Evolutionary conservation across 2,888 invertebrate species (phyloP).

Genomic region (Lagria hirta): DNA sequence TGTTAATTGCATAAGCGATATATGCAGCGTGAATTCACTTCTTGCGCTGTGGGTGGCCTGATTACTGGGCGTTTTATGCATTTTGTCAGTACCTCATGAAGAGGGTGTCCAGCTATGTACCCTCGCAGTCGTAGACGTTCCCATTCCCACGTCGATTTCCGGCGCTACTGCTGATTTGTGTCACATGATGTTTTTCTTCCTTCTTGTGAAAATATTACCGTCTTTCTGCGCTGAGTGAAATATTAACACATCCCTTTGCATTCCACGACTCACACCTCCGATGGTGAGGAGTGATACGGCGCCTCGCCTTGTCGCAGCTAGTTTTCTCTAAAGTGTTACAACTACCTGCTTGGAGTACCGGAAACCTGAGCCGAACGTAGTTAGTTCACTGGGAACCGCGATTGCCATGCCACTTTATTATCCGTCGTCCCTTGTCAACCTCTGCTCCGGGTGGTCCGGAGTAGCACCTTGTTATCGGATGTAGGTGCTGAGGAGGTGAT

Average conservation of each 20-base stretch:
- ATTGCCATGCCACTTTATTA: constrained; percentile 49
- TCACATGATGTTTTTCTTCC: constrained; percentile 42
- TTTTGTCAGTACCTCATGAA: no score
- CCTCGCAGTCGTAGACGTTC: no score
- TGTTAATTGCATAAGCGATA: no score
- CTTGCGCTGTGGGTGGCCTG: no score
- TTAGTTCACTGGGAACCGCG: constrained; percentile 31
- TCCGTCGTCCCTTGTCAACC: constrained; percentile 48
- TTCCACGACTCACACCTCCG: constrained; percentile 50
- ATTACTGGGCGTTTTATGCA: no score
- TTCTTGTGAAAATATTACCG: constrained; percentile 46
- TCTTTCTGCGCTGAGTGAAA: constrained; percentile 47
- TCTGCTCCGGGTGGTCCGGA: constrained; percentile 39
- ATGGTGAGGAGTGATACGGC: constrained; percentile 51
- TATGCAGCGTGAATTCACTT: no score
- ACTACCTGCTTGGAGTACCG: constrained; percentile 35
- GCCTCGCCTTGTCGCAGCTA: constrained; percentile 40
- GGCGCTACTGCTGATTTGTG: constrained; percentile 46
- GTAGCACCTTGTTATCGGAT: constrained; percentile 46
- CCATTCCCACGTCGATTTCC: no score
- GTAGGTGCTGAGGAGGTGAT: constrained; percentile 43
- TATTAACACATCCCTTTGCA: constrained; percentile 49
- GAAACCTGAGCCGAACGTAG: constrained; percentile 32
- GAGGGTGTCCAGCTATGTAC: no score
- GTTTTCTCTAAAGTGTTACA: constrained; percentile 25